Evolutionary conservation across 2,888 invertebrate genomes (phyloP).

Genomic region (Papilio protenor): DNA sequence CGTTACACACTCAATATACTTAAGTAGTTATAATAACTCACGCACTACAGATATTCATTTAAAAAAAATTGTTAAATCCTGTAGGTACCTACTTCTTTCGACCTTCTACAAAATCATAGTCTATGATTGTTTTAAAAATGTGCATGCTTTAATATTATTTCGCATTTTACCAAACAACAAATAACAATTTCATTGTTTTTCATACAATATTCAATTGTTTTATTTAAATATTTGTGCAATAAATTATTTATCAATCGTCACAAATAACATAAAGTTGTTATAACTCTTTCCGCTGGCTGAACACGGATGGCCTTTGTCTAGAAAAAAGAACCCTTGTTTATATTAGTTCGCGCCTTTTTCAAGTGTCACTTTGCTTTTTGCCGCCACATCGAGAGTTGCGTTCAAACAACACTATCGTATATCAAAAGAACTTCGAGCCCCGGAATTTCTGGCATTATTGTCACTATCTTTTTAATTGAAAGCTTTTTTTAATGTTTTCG

Average conservation of each 20-base stretch:
- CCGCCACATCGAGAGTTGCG: conserved; percentile 69
- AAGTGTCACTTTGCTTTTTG: conserved; percentile 83
- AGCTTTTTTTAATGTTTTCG: conserved; percentile 74
- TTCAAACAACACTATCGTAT: conserved; percentile 80
- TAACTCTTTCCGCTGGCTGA: conserved; percentile 34
- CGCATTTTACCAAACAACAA: too few species aligned
- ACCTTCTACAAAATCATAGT: too few species aligned
- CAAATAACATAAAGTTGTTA: conserved; percentile 16
- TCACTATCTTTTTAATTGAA: conserved; percentile 80
- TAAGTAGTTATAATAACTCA: not conserved
- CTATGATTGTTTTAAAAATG: too few species aligned
- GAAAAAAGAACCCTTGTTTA: conserved; percentile 74
- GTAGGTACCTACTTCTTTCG: not conserved
- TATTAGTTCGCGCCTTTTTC: conserved; percentile 82
- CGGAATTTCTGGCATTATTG: conserved; percentile 73
- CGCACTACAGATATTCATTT: too few species aligned
- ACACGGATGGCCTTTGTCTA: conserved; percentile 61
- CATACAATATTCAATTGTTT: not conserved
- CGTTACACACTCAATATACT: not conserved
- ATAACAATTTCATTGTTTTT: not conserved
- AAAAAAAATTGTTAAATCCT: too few species aligned
- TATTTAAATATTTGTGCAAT: not conserved
- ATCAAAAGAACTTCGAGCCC: conserved; percentile 72
- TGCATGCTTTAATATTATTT: too few species aligned
- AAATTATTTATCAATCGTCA: conserved; percentile 4